Conservation (phyloP, 2,113 vertebrate species). For the Cynoglossus semilaevis region DNA sequence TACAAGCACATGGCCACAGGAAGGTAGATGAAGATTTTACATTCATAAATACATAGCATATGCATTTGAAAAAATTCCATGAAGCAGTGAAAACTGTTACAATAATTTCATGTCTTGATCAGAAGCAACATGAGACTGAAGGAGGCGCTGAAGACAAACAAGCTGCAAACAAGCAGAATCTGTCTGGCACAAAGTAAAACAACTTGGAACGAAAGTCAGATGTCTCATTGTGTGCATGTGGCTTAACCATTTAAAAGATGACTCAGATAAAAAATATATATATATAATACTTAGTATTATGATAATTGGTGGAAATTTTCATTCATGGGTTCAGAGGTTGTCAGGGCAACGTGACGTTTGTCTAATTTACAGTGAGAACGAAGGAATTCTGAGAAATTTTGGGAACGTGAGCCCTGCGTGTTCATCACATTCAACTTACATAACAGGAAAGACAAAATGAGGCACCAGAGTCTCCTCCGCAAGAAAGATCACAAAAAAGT, state of each 20-base stretch:
- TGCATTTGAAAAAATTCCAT: slow-evolving; percentile 29
- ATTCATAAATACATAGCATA: slow-evolving; percentile 61
- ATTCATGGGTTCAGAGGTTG: too few relatives aligned
- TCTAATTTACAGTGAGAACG: too few relatives aligned
- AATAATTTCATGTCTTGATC: neutral
- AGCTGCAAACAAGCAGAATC: too few relatives aligned
- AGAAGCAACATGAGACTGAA: neutral
- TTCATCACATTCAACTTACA: slow-evolving; percentile 7
- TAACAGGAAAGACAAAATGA: slow-evolving; percentile 40
- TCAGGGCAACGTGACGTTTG: too few relatives aligned
- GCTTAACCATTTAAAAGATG: too few relatives aligned
- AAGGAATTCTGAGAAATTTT: too few relatives aligned
- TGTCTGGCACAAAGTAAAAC: too few relatives aligned
- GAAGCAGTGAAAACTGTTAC: slow-evolving; percentile 20
- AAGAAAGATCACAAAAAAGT: slow-evolving; percentile 17
- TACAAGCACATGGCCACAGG: slow-evolving; percentile 28
- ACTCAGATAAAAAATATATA: too few relatives aligned
- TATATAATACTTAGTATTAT: too few relatives aligned
- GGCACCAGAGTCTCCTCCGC: slow-evolving; percentile 15
- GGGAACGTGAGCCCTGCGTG: slow-evolving; percentile 1
- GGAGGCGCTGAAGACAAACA: slow-evolving; percentile 3
- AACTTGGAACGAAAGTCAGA: too few relatives aligned
- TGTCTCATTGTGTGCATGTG: too few relatives aligned
- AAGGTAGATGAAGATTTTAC: slow-evolving; percentile 40
- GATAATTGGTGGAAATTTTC: too few relatives aligned